These are phyloP conservation scores for Pseudachorutes palmiensis DNA, from an alignment of 1,140 invertebrate species.

Conservation along the genomic window DNA sequence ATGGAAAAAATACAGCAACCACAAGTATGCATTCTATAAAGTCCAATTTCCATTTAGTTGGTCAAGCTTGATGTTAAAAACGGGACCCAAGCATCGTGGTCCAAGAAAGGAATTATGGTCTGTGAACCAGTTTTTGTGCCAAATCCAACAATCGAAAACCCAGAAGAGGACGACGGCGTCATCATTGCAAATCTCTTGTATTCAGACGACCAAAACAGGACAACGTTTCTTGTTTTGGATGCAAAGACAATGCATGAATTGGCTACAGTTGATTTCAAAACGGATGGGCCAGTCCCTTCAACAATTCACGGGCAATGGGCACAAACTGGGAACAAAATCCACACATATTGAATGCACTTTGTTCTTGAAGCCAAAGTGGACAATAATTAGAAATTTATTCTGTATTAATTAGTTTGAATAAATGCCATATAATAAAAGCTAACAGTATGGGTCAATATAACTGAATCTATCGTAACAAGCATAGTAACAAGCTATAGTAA, in stretches of 20 bases:
- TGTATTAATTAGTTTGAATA: no score
- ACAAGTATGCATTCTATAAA: background rate
- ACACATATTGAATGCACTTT: background rate
- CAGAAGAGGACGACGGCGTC: slow-evolving; percentile 43
- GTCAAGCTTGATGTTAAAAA: slow-evolving; percentile 14
- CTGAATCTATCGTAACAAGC: no score
- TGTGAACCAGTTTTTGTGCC: slow-evolving; percentile 25
- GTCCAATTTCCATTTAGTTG: no score
- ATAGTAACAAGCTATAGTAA: no score
- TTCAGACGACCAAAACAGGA: slow-evolving; percentile 35
- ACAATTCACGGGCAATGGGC: slow-evolving; percentile 39
- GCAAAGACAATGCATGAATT: slow-evolving; percentile 41
- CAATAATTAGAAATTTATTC: no score
- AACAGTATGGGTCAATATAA: no score
- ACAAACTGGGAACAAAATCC: slow-evolving; percentile 1
- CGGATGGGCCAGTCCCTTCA: slow-evolving; percentile 36
- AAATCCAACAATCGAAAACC: slow-evolving; percentile 15
- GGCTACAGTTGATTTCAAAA: slow-evolving; percentile 37
- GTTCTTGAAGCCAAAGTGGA: no score
- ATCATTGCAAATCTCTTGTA: slow-evolving; percentile 40
- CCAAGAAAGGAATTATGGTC: background rate
- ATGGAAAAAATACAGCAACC: background rate
- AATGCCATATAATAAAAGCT: no score
- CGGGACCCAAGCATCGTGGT: background rate
- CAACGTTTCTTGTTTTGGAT: slow-evolving; percentile 40